These are phyloP conservation scores for Aphaenogaster ashmeadi DNA, from an alignment of 1,140 invertebrate species.

Conservation along the genomic window DNA sequence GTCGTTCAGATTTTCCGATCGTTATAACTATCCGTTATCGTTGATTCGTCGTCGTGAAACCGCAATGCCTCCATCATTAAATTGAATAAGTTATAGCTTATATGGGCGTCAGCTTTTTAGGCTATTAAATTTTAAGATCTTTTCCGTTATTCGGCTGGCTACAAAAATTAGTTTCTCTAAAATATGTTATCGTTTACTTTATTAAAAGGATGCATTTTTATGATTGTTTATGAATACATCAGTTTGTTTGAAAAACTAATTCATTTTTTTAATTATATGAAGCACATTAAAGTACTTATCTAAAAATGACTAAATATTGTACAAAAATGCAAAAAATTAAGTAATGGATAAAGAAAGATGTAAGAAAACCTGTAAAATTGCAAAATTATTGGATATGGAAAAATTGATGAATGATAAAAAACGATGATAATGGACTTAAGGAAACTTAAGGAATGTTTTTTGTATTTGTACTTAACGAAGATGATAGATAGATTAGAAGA, in stretches of 20 bases:
- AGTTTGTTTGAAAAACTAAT: neutral
- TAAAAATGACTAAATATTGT: neutral
- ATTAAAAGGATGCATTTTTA: constrained; percentile 20
- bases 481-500: neutral
- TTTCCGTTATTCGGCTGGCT: neutral
- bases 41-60: neutral
- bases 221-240: constrained; percentile 8
- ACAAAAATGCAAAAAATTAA: neutral
- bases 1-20: neutral
- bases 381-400: neutral
- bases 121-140: constrained; percentile 14
- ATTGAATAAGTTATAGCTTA: neutral
- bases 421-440: neutral
- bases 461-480: neutral
- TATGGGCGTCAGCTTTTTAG: neutral
- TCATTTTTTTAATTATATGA: neutral
- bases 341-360: neutral
- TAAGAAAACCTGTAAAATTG: neutral
- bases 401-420: neutral
- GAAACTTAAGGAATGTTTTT: neutral
- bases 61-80: neutral
- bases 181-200: neutral
- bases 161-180: neutral
- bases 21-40: neutral
- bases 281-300: constrained; percentile 1